These are phyloP conservation scores for Lepeophtheirus nordmannii DNA, from an alignment of 2,888 invertebrate genomes.

Conservation along the genomic window DNA sequence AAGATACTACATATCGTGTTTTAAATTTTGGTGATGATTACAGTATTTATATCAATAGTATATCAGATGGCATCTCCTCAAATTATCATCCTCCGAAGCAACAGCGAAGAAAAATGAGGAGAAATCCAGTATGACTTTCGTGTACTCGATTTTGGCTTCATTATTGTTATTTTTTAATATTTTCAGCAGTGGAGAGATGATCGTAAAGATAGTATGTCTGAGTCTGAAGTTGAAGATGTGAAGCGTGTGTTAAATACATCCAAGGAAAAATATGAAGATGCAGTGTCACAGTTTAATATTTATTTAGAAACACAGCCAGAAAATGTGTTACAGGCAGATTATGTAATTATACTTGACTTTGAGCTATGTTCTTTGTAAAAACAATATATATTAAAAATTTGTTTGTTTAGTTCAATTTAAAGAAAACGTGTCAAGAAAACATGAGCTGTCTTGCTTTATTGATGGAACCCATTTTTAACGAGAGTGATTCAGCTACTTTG, in stretches of 20 bases:
- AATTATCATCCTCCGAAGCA: neutral
- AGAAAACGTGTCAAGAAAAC: neutral
- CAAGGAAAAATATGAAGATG: neutral
- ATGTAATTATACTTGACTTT: neutral
- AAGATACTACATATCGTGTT: conserved; percentile 4
- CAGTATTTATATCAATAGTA: conserved; percentile 18
- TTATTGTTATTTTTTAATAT: neutral
- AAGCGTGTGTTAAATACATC: neutral
- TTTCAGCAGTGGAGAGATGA: neutral
- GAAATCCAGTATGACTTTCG: neutral
- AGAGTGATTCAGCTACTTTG: neutral
- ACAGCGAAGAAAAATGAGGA: neutral
- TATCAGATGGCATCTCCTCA: conserved; percentile 12
- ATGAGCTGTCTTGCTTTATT: conserved; percentile 1
- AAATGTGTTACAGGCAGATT: neutral
- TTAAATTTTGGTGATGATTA: conserved; percentile 23
- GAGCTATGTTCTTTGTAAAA: neutral
- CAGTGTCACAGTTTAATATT: neutral
- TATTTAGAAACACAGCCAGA: neutral
- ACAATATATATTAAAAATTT: neutral
- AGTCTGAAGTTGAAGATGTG: neutral
- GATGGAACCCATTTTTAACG: conserved; percentile 2
- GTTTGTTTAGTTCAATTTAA: neutral
- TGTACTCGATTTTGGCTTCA: neutral
- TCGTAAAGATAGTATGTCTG: conserved; percentile 3